phyloP scores from a whole-genome alignment of 1,140 invertebrate species.

The Cepaea nemoralis region DNA sequence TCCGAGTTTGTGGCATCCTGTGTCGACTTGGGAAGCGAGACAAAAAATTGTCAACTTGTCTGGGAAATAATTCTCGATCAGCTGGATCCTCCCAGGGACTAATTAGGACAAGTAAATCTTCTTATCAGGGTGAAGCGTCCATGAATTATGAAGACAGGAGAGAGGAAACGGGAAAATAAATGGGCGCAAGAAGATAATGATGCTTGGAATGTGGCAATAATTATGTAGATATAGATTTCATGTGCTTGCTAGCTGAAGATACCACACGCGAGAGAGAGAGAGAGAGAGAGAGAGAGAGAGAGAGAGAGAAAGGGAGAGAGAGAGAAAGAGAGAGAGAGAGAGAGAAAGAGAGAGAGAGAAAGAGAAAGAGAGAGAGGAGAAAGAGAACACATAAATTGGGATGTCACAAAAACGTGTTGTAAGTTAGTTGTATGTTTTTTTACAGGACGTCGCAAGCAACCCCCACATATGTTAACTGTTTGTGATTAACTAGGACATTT shows the following conservation, averaged over 20 bases:
- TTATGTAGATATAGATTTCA: too few relatives aligned
- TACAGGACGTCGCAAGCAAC: too few relatives aligned
- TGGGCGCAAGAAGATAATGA: background rate
- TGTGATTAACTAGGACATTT: too few relatives aligned
- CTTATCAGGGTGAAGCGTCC: background rate
- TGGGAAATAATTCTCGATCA: background rate
- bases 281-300: background rate
- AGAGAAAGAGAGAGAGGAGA: background rate
- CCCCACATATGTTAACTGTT: too few relatives aligned
- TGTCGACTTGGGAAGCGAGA: background rate
- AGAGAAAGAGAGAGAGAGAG: background rate
- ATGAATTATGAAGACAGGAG: background rate
- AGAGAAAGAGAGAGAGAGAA: background rate
- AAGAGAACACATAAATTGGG: background rate
- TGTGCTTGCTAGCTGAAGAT: too few relatives aligned
- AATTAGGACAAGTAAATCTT: background rate
- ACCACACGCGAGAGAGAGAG: too few relatives aligned
- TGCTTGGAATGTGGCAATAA: too few relatives aligned
- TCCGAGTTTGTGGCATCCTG: constrained; percentile 1
- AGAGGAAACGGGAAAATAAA: background rate
- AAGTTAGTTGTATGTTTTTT: too few relatives aligned
- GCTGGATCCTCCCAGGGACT: constrained; percentile 1
- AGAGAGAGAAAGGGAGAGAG: background rate
- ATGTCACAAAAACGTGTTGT: too few relatives aligned
- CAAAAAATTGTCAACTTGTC: constrained; percentile 9